Evolutionary conservation across 1,140 invertebrate species (phyloP).

Genomic region (Drosophila erecta): DNA sequence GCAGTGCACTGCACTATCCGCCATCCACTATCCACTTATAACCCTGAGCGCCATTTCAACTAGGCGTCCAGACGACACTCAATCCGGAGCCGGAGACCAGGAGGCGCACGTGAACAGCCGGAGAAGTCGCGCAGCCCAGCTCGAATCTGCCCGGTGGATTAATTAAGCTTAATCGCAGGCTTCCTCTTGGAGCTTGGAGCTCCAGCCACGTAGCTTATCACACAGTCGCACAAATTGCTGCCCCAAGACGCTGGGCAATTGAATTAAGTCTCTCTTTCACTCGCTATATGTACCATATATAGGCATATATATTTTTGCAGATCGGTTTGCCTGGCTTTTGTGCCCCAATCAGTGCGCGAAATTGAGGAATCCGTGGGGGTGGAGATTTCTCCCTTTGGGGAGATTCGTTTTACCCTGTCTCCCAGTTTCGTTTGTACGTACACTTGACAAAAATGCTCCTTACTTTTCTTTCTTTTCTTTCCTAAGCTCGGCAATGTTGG

Average conservation of each 20-base stretch:
- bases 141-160: slow-evolving; percentile 62
- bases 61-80: slow-evolving; percentile 39
- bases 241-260: slow-evolving; percentile 60
- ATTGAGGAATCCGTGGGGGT: slow-evolving; percentile 26
- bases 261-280: slow-evolving; percentile 54
- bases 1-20: slow-evolving; percentile 11
- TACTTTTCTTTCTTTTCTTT: too few species aligned
- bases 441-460: not conserved
- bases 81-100: slow-evolving; percentile 9
- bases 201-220: slow-evolving; percentile 13
- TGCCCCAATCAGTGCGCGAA: slow-evolving; percentile 60
- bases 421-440: slow-evolving; percentile 48
- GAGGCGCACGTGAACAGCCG: slow-evolving; percentile 38
- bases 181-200: slow-evolving; percentile 71
- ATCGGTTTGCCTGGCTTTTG: slow-evolving; percentile 62
- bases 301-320: slow-evolving; percentile 42
- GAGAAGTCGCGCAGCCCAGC: slow-evolving; percentile 10
- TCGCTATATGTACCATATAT: slow-evolving; percentile 4
- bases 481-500: too few species aligned
- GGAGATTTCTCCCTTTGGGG: slow-evolving; percentile 44
- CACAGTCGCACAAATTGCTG: slow-evolving; percentile 47
- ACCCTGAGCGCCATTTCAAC: slow-evolving; percentile 61
- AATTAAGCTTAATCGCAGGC: slow-evolving; percentile 79
- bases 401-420: slow-evolving; percentile 4
- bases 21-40: slow-evolving; percentile 24